Conservation (phyloP, 1,140 invertebrate species). For the Gonioctena quinquepunctata region DNA sequence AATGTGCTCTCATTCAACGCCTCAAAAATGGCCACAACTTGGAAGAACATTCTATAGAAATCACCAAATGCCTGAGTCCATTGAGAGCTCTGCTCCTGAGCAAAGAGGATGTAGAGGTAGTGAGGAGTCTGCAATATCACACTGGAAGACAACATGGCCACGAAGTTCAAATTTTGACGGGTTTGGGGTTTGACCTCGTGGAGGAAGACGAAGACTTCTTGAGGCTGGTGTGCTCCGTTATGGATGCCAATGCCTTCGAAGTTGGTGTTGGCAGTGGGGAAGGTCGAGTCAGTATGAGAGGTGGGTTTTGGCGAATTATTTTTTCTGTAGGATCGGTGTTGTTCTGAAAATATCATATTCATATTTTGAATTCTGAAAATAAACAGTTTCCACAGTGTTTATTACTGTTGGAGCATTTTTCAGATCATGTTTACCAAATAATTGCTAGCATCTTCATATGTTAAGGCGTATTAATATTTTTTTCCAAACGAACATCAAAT, state of each 20-base stretch:
- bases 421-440: too few species aligned
- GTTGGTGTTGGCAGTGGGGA: conserved; percentile 58
- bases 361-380: too few species aligned
- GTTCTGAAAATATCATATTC: too few species aligned
- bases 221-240: conserved; percentile 62
- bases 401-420: too few species aligned
- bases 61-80: conserved; percentile 61
- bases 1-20: conserved; percentile 63
- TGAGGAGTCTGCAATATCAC: conserved; percentile 63
- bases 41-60: conserved; percentile 54
- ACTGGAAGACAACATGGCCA: conserved; percentile 58
- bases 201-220: conserved; percentile 66
- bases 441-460: too few species aligned
- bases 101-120: conserved; percentile 59
- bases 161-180: conserved; percentile 65
- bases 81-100: conserved; percentile 64
- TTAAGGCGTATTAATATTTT: too few species aligned
- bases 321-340: too few species aligned
- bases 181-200: conserved; percentile 59
- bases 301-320: too few species aligned
- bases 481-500: too few species aligned
- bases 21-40: conserved; percentile 58
- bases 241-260: conserved; percentile 79
- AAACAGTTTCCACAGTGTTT: too few species aligned
- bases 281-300: conserved; percentile 59